Conservation (phyloP, 2,888 invertebrate genomes). For the Stegana nigrithorax region DNA sequence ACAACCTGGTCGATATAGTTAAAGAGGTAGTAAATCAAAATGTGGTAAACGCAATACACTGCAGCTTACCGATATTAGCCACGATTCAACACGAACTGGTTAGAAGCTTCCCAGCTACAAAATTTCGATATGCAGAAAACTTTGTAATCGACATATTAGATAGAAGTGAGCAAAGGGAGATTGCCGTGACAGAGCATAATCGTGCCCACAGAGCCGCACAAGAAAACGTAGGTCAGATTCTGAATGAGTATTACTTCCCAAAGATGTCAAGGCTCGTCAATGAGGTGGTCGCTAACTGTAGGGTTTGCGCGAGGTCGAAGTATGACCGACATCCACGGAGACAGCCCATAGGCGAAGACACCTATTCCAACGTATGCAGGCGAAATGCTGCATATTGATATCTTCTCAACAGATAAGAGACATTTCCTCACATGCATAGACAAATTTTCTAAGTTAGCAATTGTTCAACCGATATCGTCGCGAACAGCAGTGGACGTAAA, state of each 20-base stretch:
- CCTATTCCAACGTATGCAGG: no score
- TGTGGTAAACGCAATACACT: slow-evolving; percentile 3
- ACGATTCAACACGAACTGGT: slow-evolving; percentile 1
- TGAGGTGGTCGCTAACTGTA: background rate
- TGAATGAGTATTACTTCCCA: no score
- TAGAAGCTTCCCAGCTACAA: background rate
- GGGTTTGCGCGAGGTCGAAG: background rate
- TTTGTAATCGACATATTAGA: slow-evolving; percentile 15
- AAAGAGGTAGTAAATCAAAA: slow-evolving; percentile 3
- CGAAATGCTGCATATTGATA: no score
- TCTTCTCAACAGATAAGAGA: no score
- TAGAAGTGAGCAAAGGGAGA: slow-evolving; percentile 10
- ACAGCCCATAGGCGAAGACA: background rate
- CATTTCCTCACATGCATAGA: no score
- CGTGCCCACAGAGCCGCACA: slow-evolving; percentile 21
- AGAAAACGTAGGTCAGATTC: background rate
- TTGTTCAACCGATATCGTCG: no score
- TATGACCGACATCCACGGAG: slow-evolving; percentile 10
- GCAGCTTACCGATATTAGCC: slow-evolving; percentile 16
- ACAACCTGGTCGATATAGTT: background rate
- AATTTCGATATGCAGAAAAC: background rate
- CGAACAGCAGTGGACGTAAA: no score
- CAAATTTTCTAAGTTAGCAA: no score
- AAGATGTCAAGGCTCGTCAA: background rate
- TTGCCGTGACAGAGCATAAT: slow-evolving; percentile 11